Conservation (phyloP, 2,888 invertebrate genomes). For the Xylota segnis region DNA sequence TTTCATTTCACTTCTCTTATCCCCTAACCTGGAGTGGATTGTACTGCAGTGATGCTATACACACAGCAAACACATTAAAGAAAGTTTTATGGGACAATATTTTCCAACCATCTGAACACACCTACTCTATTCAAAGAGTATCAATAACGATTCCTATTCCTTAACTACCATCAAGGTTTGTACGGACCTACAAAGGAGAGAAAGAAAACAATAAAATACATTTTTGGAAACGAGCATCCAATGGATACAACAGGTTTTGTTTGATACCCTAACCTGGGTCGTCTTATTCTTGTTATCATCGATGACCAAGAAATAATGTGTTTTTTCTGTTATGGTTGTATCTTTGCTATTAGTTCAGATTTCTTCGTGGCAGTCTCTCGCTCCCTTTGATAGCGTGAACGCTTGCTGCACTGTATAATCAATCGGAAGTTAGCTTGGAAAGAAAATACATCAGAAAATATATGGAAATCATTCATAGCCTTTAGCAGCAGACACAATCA, state of each 20-base stretch:
- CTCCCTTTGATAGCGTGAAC: no score
- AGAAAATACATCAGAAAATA: no score
- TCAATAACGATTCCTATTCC: neutral
- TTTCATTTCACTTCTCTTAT: neutral
- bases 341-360: no score
- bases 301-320: neutral
- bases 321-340: slow-evolving; percentile 7
- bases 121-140: neutral
- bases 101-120: neutral
- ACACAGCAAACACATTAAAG: neutral
- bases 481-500: no score
- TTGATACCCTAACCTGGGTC: slow-evolving; percentile 6
- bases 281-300: neutral
- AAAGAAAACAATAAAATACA: slow-evolving; percentile 9
- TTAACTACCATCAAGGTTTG: no score
- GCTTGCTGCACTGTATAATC: no score
- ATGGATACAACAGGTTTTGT: slow-evolving; percentile 27
- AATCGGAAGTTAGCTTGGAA: no score
- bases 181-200: neutral
- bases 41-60: neutral
- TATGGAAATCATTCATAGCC: no score
- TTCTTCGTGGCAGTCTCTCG: no score
- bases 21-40: neutral
- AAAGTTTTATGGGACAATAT: neutral
- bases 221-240: neutral